Base-by-base conservation (phyloP, 1,140 invertebrate species). In the Drosophila lacteicornis region DNA sequence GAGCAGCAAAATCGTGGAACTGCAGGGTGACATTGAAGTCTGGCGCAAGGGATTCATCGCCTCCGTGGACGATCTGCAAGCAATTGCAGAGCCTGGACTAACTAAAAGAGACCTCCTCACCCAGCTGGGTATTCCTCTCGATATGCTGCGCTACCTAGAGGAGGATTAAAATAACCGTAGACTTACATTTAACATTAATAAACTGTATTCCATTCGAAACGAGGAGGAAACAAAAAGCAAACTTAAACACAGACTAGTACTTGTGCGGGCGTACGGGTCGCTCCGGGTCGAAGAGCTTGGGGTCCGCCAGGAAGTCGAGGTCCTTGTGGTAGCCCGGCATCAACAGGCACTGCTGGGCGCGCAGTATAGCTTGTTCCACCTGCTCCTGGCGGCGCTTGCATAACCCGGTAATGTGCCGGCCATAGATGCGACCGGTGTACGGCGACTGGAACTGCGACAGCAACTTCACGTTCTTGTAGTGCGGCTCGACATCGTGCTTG, bases 401-500 rank as follows among this genome's bases (percentile, higher is more conserved):
- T 91, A 92, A 91, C 6, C 97, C 97, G 36, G 98, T 99, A 59
- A 99, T 97, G 82, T 99, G 97, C 75, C 96, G 94, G 0, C 97
- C 97, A 93, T 99, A 99, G 62, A 99, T 95, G 78, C 95, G 94
- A 11, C 98, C 98, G 12, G 98, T 99, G 82, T 96, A 98, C 1
- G 97, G 96, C 47, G 98, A 99, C 90, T 99, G 96, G 93, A 99
- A 99, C 92, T 99, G 99, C 15, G 98, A 98, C 2, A 99, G 92
- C 7, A 99, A 92, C 60, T 96, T 95, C 0, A 96, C 94, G 93
- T 99, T 99, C 93, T 99, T 99, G 87, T 98, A 99, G 93, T 99
- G 95, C 1, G 97, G 96, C 12, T 94, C 93, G 51, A 99, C 96
- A 30, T 97, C 95, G 66, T 97, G 93, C 93, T 96, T 95, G 93